Percentiles rank a stretch among this genome's conserved stretches.
phyloP scores from a whole-genome alignment of 2,797 vertebrate genomes.

The Allochrocebus solatus region DNA sequence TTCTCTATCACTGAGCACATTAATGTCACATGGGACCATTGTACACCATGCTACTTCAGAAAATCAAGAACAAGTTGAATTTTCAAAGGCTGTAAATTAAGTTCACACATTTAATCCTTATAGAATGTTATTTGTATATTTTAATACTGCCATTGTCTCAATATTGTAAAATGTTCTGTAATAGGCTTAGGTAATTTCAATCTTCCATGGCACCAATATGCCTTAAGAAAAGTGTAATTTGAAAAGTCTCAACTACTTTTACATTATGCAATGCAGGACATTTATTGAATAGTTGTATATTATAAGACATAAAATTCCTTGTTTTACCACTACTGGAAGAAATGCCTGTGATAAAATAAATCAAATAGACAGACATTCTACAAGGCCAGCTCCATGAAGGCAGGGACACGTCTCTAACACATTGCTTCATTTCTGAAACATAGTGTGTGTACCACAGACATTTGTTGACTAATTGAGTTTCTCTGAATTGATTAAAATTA shows the following conservation, averaged over 20 bases:
- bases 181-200: not conserved
- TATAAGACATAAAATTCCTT: not conserved
- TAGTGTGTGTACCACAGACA: not conserved
- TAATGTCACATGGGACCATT: slow-evolving; percentile 69
- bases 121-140: not conserved
- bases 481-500: not conserved
- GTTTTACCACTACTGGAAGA: not conserved
- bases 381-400: not conserved
- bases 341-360: not conserved
- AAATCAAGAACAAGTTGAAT: slow-evolving; percentile 57
- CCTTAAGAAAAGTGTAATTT: not conserved
- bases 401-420: not conserved
- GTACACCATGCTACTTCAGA: not conserved
- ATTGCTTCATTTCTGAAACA: not conserved
- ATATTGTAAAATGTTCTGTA: not conserved
- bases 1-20: slow-evolving; percentile 73
- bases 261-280: not conserved
- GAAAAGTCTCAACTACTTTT: not conserved
- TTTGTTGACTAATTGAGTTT: not conserved
- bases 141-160: not conserved
- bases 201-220: not conserved
- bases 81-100: slow-evolving; percentile 70
- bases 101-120: slow-evolving; percentile 31
- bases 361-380: not conserved
- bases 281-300: not conserved